Conservation (phyloP, 1,140 invertebrate species). For the Geopemphigus sp. region DNA sequence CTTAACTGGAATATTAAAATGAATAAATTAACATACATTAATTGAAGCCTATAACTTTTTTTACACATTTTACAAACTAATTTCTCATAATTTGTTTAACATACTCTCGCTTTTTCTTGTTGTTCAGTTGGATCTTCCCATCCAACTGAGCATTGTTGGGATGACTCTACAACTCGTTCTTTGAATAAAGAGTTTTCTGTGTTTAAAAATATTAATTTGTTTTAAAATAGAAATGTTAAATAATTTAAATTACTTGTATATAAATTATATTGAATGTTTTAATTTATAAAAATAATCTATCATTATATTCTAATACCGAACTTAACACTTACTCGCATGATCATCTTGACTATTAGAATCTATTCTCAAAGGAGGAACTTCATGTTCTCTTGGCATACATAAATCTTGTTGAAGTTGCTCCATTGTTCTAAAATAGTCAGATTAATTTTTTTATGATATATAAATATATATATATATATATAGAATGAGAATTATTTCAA, state of each 20-base stretch:
- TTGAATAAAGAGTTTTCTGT: constrained; percentile 33
- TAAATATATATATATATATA: background rate
- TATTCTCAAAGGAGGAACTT: constrained; percentile 1
- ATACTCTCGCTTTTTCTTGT: constrained; percentile 47
- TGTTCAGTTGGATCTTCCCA: constrained; percentile 48
- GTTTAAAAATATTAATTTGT: background rate
- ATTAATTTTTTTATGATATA: background rate
- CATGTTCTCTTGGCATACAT: constrained; percentile 23
- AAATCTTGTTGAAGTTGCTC: constrained; percentile 40
- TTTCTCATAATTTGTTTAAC: background rate
- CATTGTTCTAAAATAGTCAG: constrained; percentile 15
- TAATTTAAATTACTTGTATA: background rate
- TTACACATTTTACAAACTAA: background rate
- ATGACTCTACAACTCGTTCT: constrained; percentile 34
- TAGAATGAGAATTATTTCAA: too few species aligned
- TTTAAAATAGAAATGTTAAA: background rate
- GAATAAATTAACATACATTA: background rate
- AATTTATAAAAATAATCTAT: background rate
- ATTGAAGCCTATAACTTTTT: too few species aligned
- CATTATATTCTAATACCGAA: too few species aligned
- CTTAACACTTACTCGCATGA: constrained; percentile 30
- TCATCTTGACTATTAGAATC: constrained; percentile 41
- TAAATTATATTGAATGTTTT: background rate
- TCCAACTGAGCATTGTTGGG: constrained; percentile 43
- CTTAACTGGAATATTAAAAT: constrained; percentile 21